Evolutionary conservation across 2,113 vertebrate genomes (phyloP), one percentile per base, ranked within the genome.

Genomic region (Macrotis lagotis): DNA sequence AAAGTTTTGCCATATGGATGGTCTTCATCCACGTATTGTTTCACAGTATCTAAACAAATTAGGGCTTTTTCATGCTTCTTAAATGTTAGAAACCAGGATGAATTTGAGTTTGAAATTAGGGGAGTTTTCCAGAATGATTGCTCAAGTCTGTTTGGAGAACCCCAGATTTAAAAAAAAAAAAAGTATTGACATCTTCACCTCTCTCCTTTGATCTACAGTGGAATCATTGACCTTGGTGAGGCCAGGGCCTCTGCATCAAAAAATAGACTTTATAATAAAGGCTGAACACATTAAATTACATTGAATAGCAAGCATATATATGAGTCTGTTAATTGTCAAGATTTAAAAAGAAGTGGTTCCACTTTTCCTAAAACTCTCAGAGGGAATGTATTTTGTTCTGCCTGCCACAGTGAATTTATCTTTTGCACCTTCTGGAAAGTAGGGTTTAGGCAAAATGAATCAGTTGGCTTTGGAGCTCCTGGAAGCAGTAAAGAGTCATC

Each of bases 381-480:
- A 90, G 89, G 90, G 50, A 37, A 91, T 1, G 25, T 91, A 24
- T 83, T 83, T 83, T 94, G 55, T 19, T 50, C 48, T 90, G 28
- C 88, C 92, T 94, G 66, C n/a, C 90, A 50, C 83, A 91, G 48
- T 51, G 93, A 53, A 51, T 50, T 50, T 92, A 6, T 89, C 55
- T 55, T 48, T 92, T 92, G 91, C 93, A 90, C 94, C 90, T 97
- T 96, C 95, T 96, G 49, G 12, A 88, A 96, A 90, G 93, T 91
- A 89, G 47, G 91, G 51, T n/a, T 94, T 96, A n/a, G 48, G 2
- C 93, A 91, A 90, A 55, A 92, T 0, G 25, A 90, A 25, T 92
- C 52, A 4, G 91, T 88, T 96, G 89, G 48, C 94, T 92, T 48
- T 91, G 66, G 51, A 53, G 66, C 90, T 93, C 96, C 90, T 92